Evolutionary conservation across 2,888 invertebrate species (phyloP).

Genomic region (Torymus auratus): DNA sequence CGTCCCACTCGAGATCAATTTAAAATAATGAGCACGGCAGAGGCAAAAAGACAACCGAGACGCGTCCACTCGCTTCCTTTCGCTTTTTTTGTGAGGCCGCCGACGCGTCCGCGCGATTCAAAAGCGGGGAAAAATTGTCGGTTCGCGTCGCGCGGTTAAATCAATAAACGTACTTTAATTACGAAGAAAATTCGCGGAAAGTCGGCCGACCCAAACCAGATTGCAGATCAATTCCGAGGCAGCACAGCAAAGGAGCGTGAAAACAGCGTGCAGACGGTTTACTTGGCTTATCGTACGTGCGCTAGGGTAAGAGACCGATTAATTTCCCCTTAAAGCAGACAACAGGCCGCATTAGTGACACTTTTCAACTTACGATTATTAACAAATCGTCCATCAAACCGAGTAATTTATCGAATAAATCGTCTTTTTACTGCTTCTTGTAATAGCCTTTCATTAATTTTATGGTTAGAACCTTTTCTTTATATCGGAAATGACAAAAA

Average conservation of each 20-base stretch:
- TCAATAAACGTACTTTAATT: constrained; percentile 65
- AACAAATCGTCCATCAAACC: no score
- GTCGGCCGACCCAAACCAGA: constrained; percentile 61
- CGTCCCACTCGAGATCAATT: constrained; percentile 35
- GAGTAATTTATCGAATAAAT: no score
- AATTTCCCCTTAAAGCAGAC: no score
- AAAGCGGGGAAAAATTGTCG: neutral
- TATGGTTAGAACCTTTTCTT: no score
- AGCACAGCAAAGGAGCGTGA: constrained; percentile 56
- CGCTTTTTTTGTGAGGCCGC: neutral
- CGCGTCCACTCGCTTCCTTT: neutral
- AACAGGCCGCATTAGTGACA: no score
- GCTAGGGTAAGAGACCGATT: no score
- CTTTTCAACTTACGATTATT: no score
- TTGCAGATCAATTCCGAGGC: constrained; percentile 61
- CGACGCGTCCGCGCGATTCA: neutral
- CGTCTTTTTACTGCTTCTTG: no score
- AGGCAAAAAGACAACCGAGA: neutral
- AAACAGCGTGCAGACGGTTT: constrained; percentile 22
- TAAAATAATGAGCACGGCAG: constrained; percentile 44
- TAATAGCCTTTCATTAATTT: no score
- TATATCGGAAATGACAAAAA: no score
- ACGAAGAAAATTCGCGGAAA: constrained; percentile 63
- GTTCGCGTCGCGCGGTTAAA: constrained; percentile 39
- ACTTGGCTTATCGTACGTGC: constrained; percentile 24